Percentiles rank a stretch among this genome's conserved stretches.
Conservation (phyloP, 2,113 vertebrate species). For the Columba janthina region DNA sequence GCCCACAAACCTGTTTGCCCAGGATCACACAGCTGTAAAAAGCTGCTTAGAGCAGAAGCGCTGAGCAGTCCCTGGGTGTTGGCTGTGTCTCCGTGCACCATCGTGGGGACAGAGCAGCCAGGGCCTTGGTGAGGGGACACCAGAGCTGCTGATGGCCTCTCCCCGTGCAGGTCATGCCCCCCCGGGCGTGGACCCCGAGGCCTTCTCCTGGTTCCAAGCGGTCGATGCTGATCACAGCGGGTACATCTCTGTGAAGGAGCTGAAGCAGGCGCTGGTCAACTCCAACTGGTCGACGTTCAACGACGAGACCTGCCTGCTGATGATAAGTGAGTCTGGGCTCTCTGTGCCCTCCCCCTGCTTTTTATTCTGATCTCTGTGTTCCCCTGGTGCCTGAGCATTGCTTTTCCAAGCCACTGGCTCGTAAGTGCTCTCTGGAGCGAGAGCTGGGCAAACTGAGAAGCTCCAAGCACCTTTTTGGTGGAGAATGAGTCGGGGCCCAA, state of each 20-base stretch:
- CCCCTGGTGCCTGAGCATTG: too few species aligned
- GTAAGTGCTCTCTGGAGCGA: neutral
- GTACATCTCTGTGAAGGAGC: conserved; percentile 89
- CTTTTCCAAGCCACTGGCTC: too few species aligned
- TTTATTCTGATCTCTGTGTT: too few species aligned
- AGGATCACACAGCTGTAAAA: rapidly evolving
- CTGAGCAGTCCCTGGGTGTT: neutral
- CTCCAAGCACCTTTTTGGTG: neutral
- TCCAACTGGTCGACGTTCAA: conserved; percentile 93
- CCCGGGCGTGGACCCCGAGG: conserved; percentile 86
- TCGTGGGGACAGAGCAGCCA: neutral
- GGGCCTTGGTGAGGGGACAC: too few species aligned
- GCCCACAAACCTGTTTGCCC: neutral
- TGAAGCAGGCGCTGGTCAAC: conserved; percentile 93
- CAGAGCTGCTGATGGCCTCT: neutral
- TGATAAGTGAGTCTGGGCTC: conserved; percentile 89
- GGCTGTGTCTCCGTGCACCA: neutral
- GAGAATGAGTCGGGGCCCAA: rapidly evolving
- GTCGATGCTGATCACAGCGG: conserved; percentile 90
- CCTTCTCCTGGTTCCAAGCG: conserved; percentile 90
- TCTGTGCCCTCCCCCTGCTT: neutral
- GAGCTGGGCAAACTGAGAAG: neutral
- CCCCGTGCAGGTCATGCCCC: conserved; percentile 76
- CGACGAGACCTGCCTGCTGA: conserved; percentile 92
- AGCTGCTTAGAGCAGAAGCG: too few species aligned